Conservation (phyloP, 2,797 vertebrate species). For the Gymnoscopelus microlampas region DNA sequence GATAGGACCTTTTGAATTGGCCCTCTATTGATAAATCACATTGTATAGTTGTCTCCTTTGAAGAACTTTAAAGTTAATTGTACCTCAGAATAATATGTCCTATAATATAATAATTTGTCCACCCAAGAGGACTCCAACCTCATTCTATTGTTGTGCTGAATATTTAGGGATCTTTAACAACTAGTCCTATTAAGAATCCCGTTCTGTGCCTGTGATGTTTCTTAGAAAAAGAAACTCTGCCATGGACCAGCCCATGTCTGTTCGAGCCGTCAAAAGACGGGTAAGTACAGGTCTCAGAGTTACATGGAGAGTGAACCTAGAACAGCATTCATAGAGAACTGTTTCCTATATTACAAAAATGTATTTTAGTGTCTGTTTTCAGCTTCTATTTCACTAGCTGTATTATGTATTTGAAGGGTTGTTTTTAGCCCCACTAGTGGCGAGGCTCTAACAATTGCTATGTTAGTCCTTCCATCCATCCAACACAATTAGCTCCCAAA, state of each 20-base stretch:
- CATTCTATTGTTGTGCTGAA: no score
- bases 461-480: no score
- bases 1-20: not conserved
- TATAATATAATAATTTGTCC: no score
- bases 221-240: constrained; percentile 51
- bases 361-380: not conserved
- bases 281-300: constrained; percentile 56
- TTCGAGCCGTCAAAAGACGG: constrained; percentile 60
- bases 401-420: not conserved
- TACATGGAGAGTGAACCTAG: not conserved
- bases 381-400: not conserved
- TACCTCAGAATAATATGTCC: constrained; percentile 1
- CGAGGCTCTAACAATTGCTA: no score
- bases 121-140: no score
- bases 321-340: not conserved
- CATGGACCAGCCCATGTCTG: constrained; percentile 69
- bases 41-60: not conserved
- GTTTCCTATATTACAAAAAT: not conserved
- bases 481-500: no score
- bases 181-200: no score
- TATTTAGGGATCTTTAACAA: no score
- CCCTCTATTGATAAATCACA: not conserved
- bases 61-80: not conserved
- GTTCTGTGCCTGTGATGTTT: not conserved
- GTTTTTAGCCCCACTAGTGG: not conserved